Percentiles rank a stretch among this genome's conserved stretches.
These are phyloP conservation scores for Orthonyx spaldingii DNA, from an alignment of 2,113 vertebrate genomes.

Conservation along the genomic window DNA sequence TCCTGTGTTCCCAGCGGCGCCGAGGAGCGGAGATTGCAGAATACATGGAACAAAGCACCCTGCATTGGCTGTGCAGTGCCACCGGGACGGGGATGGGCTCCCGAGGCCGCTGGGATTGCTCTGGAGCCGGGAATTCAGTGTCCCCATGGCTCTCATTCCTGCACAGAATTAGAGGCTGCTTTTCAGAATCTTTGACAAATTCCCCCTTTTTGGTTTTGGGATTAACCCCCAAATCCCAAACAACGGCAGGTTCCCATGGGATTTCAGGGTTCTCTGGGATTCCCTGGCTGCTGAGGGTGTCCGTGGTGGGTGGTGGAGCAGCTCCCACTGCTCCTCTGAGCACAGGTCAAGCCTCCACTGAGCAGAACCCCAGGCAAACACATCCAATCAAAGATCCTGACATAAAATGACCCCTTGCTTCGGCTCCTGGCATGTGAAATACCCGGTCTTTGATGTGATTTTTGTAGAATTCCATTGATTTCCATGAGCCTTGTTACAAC, in stretches of 20 bases:
- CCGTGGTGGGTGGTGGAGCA: background rate
- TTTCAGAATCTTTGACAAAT: background rate
- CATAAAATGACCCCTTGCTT: background rate
- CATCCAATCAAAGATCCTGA: background rate
- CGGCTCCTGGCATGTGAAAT: background rate
- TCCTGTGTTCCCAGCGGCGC: background rate
- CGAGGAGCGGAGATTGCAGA: background rate
- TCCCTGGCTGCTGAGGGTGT: fast-evolving
- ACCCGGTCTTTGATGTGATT: fast-evolving
- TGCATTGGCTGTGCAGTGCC: background rate
- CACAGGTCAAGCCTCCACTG: fast-evolving
- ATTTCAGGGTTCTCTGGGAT: too few species aligned
- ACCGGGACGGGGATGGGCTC: background rate
- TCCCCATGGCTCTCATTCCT: background rate
- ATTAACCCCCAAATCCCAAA: background rate
- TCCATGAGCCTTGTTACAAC: background rate
- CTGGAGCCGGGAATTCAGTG: background rate
- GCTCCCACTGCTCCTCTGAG: background rate
- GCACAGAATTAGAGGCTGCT: background rate
- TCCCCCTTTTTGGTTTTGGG: background rate
- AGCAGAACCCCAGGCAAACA: background rate
- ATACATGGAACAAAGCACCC: background rate
- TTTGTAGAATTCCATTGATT: background rate
- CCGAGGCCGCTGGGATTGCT: background rate
- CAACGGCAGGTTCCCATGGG: background rate